Evolutionary conservation across 2,797 vertebrate genomes (phyloP).

Genomic region (Otolemur crassicaudatus): DNA sequence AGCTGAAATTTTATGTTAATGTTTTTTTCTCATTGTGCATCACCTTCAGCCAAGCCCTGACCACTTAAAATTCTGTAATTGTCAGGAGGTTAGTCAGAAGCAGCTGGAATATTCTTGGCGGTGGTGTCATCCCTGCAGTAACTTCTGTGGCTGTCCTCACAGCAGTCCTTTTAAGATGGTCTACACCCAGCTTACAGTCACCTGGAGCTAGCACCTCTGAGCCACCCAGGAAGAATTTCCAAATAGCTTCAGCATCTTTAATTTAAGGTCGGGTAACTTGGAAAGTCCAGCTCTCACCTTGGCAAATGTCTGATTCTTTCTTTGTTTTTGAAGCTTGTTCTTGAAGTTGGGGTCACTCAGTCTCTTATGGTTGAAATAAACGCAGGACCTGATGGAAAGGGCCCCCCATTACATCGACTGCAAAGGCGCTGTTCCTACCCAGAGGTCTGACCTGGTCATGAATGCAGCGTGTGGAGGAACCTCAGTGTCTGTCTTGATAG

Average conservation of each 20-base stretch:
- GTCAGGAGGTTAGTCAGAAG: conserved; percentile 97
- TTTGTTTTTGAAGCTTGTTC: too few relatives aligned
- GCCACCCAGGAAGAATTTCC: too few relatives aligned
- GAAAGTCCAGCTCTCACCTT: too few relatives aligned
- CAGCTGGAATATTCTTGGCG: conserved; percentile 98
- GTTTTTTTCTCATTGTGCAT: conserved; percentile 91
- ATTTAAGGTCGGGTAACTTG: too few relatives aligned
- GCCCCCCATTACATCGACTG: background rate
- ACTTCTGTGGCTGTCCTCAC: conserved; percentile 98
- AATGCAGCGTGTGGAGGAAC: background rate
- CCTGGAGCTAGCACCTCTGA: conserved; percentile 84
- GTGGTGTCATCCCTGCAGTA: conserved; percentile 98
- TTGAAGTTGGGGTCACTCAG: background rate
- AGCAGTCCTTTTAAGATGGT: conserved; percentile 97
- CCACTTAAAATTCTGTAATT: conserved; percentile 94
- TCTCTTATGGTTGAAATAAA: background rate
- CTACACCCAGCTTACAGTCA: conserved; percentile 97
- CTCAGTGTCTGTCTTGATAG: background rate
- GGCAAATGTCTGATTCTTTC: too few relatives aligned
- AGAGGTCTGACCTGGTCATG: too few relatives aligned
- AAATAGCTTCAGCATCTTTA: too few relatives aligned
- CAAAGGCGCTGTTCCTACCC: background rate
- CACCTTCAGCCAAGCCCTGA: conserved; percentile 94
- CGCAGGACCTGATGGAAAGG: background rate
- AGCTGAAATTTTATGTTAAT: conserved; percentile 75